Conservation (phyloP, 2,797 vertebrate species). For the Pseudopleuronectes americanus region DNA sequence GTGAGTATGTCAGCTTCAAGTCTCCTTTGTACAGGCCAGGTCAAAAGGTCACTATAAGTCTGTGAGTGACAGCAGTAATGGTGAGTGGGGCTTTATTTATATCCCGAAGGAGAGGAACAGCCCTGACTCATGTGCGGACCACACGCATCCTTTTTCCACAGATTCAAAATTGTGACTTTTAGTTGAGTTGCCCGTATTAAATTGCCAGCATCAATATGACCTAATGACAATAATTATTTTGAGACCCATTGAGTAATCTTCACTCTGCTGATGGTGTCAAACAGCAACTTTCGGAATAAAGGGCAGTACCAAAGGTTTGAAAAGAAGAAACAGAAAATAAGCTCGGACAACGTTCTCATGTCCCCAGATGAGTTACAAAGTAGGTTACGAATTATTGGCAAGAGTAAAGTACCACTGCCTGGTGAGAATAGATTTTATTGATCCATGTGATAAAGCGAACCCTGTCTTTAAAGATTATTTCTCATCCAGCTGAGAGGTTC, state of each 20-base stretch:
- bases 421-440: conserved; percentile 61
- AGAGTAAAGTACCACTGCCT: conserved; percentile 42
- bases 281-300: conserved; percentile 1
- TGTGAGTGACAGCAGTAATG: conserved; percentile 72
- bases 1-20: conserved; percentile 59
- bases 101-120: conserved; percentile 60
- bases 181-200: conserved; percentile 33
- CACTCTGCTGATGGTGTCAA: conserved; percentile 3
- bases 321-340: not conserved
- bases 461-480: conserved; percentile 59
- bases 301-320: not conserved
- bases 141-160: conserved; percentile 56
- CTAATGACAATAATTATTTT: conserved; percentile 36
- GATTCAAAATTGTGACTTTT: conserved; percentile 31
- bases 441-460: conserved; percentile 51
- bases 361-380: conserved; percentile 35
- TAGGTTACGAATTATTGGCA: conserved; percentile 47
- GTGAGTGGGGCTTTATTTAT: conserved; percentile 73
- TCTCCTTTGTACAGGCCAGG: conserved; percentile 66
- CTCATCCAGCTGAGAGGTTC: conserved; percentile 49
- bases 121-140: conserved; percentile 65
- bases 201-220: conserved; percentile 22
- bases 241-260: conserved; percentile 34
- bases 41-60: conserved; percentile 70
- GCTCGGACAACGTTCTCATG: conserved; percentile 12